Evolutionary conservation across 2,113 vertebrate species (phyloP), one percentile per base, ranked within the genome.

Genomic region (Orthonyx spaldingii): DNA sequence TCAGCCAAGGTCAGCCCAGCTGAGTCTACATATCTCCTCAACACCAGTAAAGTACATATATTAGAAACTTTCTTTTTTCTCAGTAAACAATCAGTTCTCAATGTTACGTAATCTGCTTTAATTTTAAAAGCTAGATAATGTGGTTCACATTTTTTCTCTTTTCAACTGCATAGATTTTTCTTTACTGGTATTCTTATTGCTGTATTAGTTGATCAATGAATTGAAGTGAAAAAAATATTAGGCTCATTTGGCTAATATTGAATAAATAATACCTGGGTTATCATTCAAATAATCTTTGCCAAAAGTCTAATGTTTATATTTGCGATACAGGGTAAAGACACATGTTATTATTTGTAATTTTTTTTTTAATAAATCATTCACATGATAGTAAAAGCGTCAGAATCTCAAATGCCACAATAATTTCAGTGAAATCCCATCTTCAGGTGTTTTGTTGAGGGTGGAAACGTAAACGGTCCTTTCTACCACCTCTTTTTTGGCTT

Each of bases 381-480:
- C 2, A 21, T 21, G 7, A 21, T 11, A 39, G 3, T 33, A 66
- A 44, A 83, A 66, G 39, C 15, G 14, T 63, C 9, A 76, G 26
- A 84, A 79, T 44, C 28, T 63, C 9, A 49, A 79, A 76, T 41
- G 4, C 1, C 16, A 19, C 7, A 23, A 21, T 21, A 83, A 39
- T 71, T 66, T 83, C 56, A 70, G 21, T 7, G 17, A 78, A 65
- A 83, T 24, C 11, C 1, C 28, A 35, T 2, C 1, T 79, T 60
- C 10, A 61, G 2, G 4, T 53, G 12, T 1, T 9, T 61, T 5
- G 0, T 47, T 23, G 16, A 70, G 4, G 13, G 23, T 56, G 10
- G 8, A 56, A 74, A 2, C 14, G 10, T 7, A 56, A 74, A 2
- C 14, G 6, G 16, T 60, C 21, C 9, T 22, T 81, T 65, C 10